A percentile compares a stretch with the other conserved stretches of the same genome.
These are phyloP conservation scores for Globodera rostochiensis DNA, from an alignment of 1,140 invertebrate species.

Conservation along the genomic window DNA sequence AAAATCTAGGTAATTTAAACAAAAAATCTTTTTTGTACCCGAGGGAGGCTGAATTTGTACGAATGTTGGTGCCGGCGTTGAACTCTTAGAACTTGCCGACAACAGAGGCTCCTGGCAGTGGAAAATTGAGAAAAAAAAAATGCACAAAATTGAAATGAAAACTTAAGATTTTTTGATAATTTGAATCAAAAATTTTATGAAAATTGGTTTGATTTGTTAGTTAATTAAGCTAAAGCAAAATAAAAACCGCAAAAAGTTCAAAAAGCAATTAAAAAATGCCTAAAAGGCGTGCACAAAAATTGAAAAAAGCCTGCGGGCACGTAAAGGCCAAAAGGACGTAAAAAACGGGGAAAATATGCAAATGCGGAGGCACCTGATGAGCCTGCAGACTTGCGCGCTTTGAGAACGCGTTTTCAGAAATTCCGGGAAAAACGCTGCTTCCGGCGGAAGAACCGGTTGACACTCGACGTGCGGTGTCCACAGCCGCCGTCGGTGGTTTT, in stretches of 20 bases:
- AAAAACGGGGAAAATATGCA: too few species aligned
- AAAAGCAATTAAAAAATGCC: not conserved
- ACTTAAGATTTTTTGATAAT: not conserved
- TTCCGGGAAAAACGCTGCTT: not conserved
- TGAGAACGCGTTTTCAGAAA: not conserved
- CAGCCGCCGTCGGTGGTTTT: not conserved
- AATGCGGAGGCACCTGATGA: not conserved
- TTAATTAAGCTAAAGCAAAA: constrained; percentile 10
- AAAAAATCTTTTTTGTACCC: not conserved
- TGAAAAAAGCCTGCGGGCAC: too few species aligned
- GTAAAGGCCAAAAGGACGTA: too few species aligned
- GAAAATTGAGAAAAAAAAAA: not conserved
- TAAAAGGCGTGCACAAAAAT: too few species aligned
- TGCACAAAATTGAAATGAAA: constrained; percentile 11
- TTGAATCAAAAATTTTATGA: not conserved
- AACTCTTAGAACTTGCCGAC: constrained; percentile 56
- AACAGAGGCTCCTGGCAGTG: constrained; percentile 54
- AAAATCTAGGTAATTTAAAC: not conserved
- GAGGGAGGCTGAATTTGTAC: constrained; percentile 17
- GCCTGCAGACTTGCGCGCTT: not conserved
- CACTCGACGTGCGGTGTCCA: not conserved
- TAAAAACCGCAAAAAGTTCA: constrained; percentile 11
- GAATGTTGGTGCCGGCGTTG: constrained; percentile 48
- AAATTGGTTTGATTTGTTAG: not conserved
- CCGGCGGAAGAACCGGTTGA: not conserved